These are phyloP conservation scores for Sebastes vulpes DNA, from an alignment of 2,797 vertebrate species.

Conservation along the genomic window DNA sequence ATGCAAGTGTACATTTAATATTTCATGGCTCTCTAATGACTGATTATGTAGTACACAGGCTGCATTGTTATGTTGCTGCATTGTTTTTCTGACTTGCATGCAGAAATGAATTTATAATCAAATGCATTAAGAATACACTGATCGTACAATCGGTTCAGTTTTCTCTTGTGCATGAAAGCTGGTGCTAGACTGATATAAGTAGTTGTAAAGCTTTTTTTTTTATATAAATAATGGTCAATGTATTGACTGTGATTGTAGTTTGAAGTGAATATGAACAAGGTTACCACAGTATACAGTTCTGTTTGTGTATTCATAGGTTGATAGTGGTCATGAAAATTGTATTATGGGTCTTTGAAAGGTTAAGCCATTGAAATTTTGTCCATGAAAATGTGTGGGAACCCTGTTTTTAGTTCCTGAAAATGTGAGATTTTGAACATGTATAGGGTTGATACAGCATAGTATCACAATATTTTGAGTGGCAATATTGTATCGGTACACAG, in stretches of 20 bases:
- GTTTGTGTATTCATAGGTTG: not conserved
- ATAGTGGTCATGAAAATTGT: not conserved
- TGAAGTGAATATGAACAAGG: not conserved
- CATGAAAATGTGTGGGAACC: not conserved
- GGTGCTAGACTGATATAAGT: not conserved
- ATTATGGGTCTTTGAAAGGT: not conserved
- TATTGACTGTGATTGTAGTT: not conserved
- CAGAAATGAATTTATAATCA: not conserved
- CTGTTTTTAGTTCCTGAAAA: not conserved
- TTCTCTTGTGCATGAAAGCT: not conserved
- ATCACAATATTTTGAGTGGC: no score
- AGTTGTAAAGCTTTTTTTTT: not conserved
- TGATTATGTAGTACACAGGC: not conserved
- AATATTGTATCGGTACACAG: no score
- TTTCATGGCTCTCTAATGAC: not conserved
- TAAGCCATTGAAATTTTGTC: no score
- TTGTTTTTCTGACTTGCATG: not conserved
- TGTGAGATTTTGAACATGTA: not conserved
- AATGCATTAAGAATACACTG: not conserved
- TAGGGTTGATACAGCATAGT: no score
- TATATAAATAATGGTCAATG: not conserved
- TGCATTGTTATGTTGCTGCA: not conserved
- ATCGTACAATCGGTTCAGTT: not conserved
- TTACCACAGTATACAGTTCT: not conserved
- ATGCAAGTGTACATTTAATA: not conserved